Evolutionary conservation across 1,140 invertebrate species (phyloP).

Genomic region (Brevipalpus yothersi): DNA sequence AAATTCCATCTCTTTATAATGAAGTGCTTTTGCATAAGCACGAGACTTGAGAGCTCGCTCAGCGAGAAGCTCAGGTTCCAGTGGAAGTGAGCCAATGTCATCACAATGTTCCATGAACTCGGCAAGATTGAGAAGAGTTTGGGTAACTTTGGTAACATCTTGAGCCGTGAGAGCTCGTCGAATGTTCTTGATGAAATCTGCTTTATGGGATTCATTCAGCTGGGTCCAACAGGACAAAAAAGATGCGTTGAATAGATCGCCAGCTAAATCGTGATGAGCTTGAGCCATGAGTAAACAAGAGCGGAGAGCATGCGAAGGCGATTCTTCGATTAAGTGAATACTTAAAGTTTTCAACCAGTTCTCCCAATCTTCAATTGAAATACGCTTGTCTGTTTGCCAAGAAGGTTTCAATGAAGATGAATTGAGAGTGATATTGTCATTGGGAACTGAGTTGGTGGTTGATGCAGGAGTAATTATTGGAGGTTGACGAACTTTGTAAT

Average conservation of each 20-base stretch:
- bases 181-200: conserved; percentile 57
- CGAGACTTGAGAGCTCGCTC: conserved; percentile 32
- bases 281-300: conserved; percentile 75
- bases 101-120: conserved; percentile 99
- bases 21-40: conserved; percentile 83
- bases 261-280: conserved; percentile 69
- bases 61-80: conserved; percentile 49
- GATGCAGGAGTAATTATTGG: not conserved
- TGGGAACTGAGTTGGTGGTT: not conserved
- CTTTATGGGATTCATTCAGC: conserved; percentile 46
- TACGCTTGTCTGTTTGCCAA: conserved; percentile 28
- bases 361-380: conserved; percentile 94
- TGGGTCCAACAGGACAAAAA: conserved; percentile 99
- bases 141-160: conserved; percentile 86
- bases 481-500: not conserved
- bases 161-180: conserved; percentile 71
- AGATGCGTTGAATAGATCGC: conserved; percentile 91
- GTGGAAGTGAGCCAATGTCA: conserved; percentile 51
- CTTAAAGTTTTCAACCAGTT: conserved; percentile 78
- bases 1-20: conserved; percentile 97
- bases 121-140: conserved; percentile 86
- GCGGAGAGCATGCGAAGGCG: conserved; percentile 69
- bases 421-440: not conserved
- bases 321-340: conserved; percentile 80
- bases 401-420: not conserved